These are phyloP conservation scores for Melanotaenia pygmaea DNA, from an alignment of 2,797 vertebrate species.

Conservation along the genomic window DNA sequence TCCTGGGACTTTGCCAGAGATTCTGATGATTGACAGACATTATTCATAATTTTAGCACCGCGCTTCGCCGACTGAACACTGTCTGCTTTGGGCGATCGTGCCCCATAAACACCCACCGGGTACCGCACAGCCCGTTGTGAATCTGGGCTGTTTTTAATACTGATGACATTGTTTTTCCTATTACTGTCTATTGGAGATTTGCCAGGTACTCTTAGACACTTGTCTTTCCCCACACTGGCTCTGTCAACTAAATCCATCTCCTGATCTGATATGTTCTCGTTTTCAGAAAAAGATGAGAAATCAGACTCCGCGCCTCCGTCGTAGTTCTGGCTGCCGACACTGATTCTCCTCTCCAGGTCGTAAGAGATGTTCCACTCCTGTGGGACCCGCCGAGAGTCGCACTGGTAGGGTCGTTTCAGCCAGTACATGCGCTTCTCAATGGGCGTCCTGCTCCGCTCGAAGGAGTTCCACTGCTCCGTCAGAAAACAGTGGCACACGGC, in stretches of 20 bases:
- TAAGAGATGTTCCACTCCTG: conserved; percentile 84
- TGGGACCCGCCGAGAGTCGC: conserved; percentile 84
- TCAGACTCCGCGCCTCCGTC: conserved; percentile 87
- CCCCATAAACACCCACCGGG: conserved; percentile 67
- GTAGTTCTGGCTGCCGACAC: conserved; percentile 75
- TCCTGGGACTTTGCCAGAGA: conserved; percentile 73
- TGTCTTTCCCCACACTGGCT: conserved; percentile 63
- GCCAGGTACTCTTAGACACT: conserved; percentile 61
- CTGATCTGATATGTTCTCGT: conserved; percentile 88
- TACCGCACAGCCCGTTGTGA: conserved; percentile 72
- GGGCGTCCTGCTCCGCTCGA: conserved; percentile 93
- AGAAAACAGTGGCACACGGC: conserved; percentile 96
- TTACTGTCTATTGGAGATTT: conserved; percentile 67
- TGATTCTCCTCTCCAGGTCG: conserved; percentile 81
- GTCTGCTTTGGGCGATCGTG: conserved; percentile 74
- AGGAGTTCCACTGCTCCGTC: conserved; percentile 95
- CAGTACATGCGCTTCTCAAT: conserved; percentile 98
- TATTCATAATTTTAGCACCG: conserved; percentile 72
- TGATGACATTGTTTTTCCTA: conserved; percentile 73
- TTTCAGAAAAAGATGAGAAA: conserved; percentile 91
- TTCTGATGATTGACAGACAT: conserved; percentile 71
- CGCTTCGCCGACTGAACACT: conserved; percentile 59
- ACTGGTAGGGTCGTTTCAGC: conserved; percentile 95
- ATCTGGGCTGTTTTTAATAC: conserved; percentile 81
- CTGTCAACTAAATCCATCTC: conserved; percentile 81